Evolutionary conservation across 2,888 invertebrate genomes (phyloP), one percentile per base, ranked within the genome.

Genomic region (Nomada goodeniana): DNA sequence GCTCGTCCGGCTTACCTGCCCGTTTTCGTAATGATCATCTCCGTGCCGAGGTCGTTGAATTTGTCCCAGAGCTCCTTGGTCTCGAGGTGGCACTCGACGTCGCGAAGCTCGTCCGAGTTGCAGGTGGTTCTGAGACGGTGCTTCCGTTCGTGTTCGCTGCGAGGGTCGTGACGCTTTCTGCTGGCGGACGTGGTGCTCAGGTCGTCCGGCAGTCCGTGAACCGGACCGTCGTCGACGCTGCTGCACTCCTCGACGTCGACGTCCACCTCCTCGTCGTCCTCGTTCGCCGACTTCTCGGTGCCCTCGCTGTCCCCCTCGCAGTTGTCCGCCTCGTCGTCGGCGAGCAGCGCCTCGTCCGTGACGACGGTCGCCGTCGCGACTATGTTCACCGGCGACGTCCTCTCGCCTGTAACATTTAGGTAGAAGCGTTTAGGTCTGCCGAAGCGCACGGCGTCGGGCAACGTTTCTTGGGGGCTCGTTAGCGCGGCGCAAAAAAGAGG

Each of bases 1-100:
- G 23, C 23, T 23, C 18, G 20, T 44, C 11, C 29, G 26, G 55
- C 80, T 72, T 93, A 97, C 97, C 97, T 95, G 93, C 97, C 97
- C 80, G 96, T 96, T 94, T 97, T 97, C 15, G 97, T 97, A 94
- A 97, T 97, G 94, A 97, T 97, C 97, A 97, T 97, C 94, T 97
- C 97, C 1, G 97, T 97, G 44, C 97, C 97, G 79, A 97, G 95
- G 90, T 96, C 96, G 93, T 96, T 95, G 94, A 97, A 97, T 93
- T 97, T 97, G 93, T 96, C 96, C 97, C 97, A 97, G 78, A 97
- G 94, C 82, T 97, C 97, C 93, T 97, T 96, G 83, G 97, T 97
- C 94, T 97, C 97, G 89, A 97, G 95, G 86, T 96, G 96, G 91
- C 97, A 97, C 88, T 96, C 95, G 78, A 96, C 95, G 90, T 94